Percentiles rank a stretch among this genome's conserved stretches.
These are phyloP conservation scores for Benitochromis conjunctus DNA, from an alignment of 2,113 vertebrate species.

Conservation along the genomic window DNA sequence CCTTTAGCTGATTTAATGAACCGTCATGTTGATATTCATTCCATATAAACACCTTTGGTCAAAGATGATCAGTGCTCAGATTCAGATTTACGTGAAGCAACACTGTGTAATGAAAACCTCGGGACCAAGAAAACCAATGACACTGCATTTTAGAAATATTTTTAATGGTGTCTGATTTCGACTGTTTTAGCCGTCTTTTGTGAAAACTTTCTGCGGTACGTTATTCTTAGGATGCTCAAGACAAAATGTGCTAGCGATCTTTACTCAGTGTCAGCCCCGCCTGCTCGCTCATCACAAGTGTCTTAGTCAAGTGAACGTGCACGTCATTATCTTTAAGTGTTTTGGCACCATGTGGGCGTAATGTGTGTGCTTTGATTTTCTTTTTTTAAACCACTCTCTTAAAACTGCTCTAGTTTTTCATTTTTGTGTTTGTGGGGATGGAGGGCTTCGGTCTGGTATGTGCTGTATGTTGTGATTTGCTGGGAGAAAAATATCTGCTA, in stretches of 20 bases:
- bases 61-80: not conserved
- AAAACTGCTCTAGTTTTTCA: not conserved
- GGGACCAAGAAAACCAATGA: slow-evolving; percentile 23
- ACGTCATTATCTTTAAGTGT: not conserved
- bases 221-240: not conserved
- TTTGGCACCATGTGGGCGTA: not conserved
- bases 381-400: slow-evolving; percentile 15
- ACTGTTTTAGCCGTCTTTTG: not conserved
- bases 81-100: not conserved
- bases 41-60: not conserved
- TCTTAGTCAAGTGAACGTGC: not conserved
- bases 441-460: slow-evolving; percentile 5
- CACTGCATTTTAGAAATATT: not conserved
- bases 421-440: not conserved
- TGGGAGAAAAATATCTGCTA: not conserved
- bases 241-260: not conserved
- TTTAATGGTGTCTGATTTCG: not conserved
- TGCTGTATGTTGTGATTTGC: slow-evolving; percentile 16
- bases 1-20: not conserved
- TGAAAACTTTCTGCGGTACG: not conserved
- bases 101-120: slow-evolving; percentile 5
- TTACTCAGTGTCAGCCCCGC: not conserved
- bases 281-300: not conserved
- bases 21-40: not conserved
- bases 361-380: not conserved